phyloP scores from a whole-genome alignment of 2,888 invertebrate species.

The Lordiphosa fenestrarum region DNA sequence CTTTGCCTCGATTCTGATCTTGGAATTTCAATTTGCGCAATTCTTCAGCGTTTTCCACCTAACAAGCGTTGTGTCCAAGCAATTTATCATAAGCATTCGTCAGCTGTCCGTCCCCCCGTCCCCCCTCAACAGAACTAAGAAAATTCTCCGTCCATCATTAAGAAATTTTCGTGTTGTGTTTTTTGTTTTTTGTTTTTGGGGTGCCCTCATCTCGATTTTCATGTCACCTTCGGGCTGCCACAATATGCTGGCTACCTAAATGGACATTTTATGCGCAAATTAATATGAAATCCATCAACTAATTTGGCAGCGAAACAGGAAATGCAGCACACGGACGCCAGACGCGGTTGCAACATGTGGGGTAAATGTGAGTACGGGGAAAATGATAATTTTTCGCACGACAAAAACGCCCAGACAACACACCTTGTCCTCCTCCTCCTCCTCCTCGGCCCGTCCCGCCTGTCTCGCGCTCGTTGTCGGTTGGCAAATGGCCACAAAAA shows the following conservation, averaged over 20 bases:
- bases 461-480: conserved; percentile 13
- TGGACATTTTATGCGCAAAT: conserved; percentile 37
- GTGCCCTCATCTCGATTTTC: conserved; percentile 28
- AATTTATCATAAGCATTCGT: conserved; percentile 62
- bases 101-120: conserved; percentile 27
- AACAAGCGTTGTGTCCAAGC: conserved; percentile 41
- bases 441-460: background rate
- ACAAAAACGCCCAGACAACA: conserved; percentile 38
- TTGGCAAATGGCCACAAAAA: conserved; percentile 55
- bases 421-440: conserved; percentile 16
- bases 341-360: conserved; percentile 40
- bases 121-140: background rate
- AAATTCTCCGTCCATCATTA: conserved; percentile 48
- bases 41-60: conserved; percentile 16
- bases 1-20: conserved; percentile 58
- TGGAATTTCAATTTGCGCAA: conserved; percentile 65
- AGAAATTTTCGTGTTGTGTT: conserved; percentile 45
- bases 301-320: conserved; percentile 60
- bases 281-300: conserved; percentile 66
- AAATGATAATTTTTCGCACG: conserved; percentile 52
- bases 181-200: conserved; percentile 33
- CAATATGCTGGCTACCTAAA: conserved; percentile 16
- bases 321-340: conserved; percentile 42
- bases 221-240: conserved; percentile 31
- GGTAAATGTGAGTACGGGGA: conserved; percentile 36